Conservation (phyloP, 2,888 invertebrate genomes). For the Pocota personata region DNA sequence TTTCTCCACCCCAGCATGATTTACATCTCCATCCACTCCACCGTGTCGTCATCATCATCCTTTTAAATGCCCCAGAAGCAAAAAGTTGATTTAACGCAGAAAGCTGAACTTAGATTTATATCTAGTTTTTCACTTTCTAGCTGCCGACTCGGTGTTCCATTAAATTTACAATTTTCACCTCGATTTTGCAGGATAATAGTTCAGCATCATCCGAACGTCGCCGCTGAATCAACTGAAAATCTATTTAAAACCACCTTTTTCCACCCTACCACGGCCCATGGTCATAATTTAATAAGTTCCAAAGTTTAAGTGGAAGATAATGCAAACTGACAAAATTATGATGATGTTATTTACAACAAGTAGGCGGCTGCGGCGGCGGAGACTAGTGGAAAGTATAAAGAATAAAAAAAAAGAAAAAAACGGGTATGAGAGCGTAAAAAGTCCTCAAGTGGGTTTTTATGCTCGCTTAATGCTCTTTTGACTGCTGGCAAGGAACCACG, state of each 20-base stretch:
- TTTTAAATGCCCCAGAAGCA: slow-evolving; percentile 18
- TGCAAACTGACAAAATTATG: slow-evolving; percentile 74
- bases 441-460: slow-evolving; percentile 74
- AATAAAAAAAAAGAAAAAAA: slow-evolving; percentile 27
- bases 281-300: slow-evolving; percentile 74
- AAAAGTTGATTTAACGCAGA: slow-evolving; percentile 61
- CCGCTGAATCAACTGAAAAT: slow-evolving; percentile 68
- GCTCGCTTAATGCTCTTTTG: slow-evolving; percentile 74
- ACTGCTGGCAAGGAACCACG: slow-evolving; percentile 64
- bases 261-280: slow-evolving; percentile 49
- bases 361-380: slow-evolving; percentile 38
- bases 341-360: slow-evolving; percentile 74
- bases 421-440: slow-evolving; percentile 67
- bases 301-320: slow-evolving; percentile 74
- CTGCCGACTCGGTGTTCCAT: slow-evolving; percentile 56
- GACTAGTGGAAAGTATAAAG: slow-evolving; percentile 16
- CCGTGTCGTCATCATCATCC: slow-evolving; percentile 24
- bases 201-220: slow-evolving; percentile 38
- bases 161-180: slow-evolving; percentile 72
- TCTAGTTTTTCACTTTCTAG: slow-evolving; percentile 48
- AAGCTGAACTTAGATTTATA: slow-evolving; percentile 70
- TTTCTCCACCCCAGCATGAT: background rate
- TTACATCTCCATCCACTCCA: background rate
- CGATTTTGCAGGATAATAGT: slow-evolving; percentile 63
- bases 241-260: slow-evolving; percentile 68